Conservation (phyloP, 2,113 vertebrate genomes). For the Parus major region DNA sequence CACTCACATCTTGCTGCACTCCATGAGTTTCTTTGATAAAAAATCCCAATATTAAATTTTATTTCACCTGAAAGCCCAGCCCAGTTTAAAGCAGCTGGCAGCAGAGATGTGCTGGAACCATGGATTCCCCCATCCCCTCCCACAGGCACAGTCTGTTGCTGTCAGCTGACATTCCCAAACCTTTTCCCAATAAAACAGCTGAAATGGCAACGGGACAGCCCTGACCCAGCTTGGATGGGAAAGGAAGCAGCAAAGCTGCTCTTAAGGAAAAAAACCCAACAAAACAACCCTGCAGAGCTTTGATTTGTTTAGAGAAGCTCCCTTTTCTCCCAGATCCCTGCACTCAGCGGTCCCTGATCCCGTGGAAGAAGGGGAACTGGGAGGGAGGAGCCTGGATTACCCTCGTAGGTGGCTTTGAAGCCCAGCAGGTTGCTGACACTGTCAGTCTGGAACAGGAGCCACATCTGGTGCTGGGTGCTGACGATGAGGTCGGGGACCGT, state of each 20-base stretch:
- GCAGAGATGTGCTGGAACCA: background rate
- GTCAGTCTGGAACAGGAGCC: constrained; percentile 98
- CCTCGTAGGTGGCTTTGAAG: constrained; percentile 96
- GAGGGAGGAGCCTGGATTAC: constrained; percentile 61
- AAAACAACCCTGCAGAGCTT: background rate
- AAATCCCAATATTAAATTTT: background rate
- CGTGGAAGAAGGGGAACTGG: no score
- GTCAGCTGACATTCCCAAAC: background rate
- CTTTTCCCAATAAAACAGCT: background rate
- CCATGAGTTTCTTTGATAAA: background rate
- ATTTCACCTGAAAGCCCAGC: background rate
- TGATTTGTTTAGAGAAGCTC: background rate
- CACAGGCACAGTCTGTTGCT: background rate
- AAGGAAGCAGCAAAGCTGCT: background rate
- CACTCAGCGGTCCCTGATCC: background rate
- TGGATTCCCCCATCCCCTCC: background rate
- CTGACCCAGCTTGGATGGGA: background rate
- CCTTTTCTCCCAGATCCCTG: background rate
- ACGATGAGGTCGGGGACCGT: constrained; percentile 95
- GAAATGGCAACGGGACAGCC: background rate
- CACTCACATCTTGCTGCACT: background rate
- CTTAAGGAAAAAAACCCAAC: background rate
- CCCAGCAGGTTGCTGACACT: constrained; percentile 92
- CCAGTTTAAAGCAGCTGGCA: background rate
- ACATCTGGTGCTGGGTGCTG: constrained; percentile 98